phyloP scores from a whole-genome alignment of 2,113 vertebrate genomes.

The Halcyon malimbica region DNA sequence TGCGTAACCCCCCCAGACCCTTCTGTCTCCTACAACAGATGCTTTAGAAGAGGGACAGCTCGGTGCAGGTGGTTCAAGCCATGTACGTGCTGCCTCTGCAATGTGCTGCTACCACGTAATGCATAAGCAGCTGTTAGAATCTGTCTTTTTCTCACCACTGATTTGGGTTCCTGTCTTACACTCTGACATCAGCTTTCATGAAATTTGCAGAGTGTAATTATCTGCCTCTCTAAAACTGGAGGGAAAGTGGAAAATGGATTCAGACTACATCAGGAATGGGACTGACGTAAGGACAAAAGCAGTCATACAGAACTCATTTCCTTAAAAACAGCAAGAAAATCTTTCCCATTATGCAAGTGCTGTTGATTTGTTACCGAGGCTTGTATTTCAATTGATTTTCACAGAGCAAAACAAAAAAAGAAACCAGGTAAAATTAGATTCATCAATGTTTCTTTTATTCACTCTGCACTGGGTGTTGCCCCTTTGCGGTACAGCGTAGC shows the following conservation, averaged over 20 bases:
- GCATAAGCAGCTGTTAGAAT: background rate
- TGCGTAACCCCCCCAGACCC: background rate
- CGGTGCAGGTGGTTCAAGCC: background rate
- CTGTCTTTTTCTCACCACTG: background rate
- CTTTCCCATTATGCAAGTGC: background rate
- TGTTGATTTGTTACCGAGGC: background rate
- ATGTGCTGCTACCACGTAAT: background rate
- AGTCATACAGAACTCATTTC: background rate
- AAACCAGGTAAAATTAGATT: constrained; percentile 37
- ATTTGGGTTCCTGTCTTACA: background rate
- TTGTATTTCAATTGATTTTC: background rate
- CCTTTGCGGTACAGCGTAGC: background rate
- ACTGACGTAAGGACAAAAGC: background rate
- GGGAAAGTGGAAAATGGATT: background rate
- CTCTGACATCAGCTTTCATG: background rate
- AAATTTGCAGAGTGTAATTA: background rate
- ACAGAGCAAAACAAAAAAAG: background rate
- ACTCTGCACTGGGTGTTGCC: constrained; percentile 37
- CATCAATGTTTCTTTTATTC: constrained; percentile 53
- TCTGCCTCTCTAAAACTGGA: background rate
- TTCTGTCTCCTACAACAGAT: background rate
- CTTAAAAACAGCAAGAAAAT: constrained; percentile 22
- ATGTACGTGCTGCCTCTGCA: rapidly evolving
- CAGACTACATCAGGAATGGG: background rate
- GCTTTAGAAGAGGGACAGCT: background rate